phyloP scores from a whole-genome alignment of 37 sponge, comb jelly and placozoan genomes.

The Hormiphora californensis region DNA sequence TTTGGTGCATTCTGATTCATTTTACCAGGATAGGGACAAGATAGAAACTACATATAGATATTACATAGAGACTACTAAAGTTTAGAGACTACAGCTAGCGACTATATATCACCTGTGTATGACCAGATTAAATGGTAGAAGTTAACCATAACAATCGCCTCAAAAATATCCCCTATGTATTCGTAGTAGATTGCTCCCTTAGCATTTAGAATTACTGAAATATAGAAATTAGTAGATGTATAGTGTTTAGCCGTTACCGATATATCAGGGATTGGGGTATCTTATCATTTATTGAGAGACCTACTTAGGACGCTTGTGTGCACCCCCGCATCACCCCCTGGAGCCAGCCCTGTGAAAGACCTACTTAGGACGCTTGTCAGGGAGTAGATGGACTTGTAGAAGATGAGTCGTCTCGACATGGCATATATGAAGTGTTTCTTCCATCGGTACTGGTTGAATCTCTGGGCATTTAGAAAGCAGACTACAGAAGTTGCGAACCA shows the following conservation, averaged over 20 bases:
- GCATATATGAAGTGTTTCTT: background rate
- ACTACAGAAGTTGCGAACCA: background rate
- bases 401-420: background rate
- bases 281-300: no score
- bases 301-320: no score
- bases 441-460: background rate
- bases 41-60: no score
- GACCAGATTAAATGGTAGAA: slow-evolving; percentile 14
- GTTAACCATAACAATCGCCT: background rate
- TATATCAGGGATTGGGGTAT: no score
- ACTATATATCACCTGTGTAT: background rate
- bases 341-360: no score
- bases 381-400: background rate
- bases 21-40: no score
- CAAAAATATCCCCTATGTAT: background rate
- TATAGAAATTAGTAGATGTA: background rate
- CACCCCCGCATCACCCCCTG: no score
- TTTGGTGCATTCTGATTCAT: no score
- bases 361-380: background rate
- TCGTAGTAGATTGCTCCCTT: background rate
- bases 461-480: background rate
- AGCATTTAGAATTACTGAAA: background rate
- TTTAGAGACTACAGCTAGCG: no score
- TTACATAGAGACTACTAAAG: no score
- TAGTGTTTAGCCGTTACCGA: background rate